Evolutionary conservation across 2,888 invertebrate genomes (phyloP), one percentile per base, ranked within the genome.

Genomic region (Alloplasta piceator): DNA sequence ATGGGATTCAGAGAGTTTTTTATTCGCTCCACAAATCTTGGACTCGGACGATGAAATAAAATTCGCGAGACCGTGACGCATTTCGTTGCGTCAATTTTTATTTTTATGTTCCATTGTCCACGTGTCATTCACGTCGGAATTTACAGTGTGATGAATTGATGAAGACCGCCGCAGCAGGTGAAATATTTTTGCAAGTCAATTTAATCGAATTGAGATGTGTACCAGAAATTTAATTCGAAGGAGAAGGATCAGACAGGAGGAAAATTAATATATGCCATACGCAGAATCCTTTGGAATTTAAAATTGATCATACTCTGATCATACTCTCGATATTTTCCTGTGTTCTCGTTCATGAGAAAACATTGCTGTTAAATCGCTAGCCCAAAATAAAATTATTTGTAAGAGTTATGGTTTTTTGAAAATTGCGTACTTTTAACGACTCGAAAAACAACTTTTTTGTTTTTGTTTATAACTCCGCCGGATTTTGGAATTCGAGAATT

Each of bases 101-200:
- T 26, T 26, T 26, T 26, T 26, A 26, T 26, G 1, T 12, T 12
- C 43, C 14, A 77, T 78, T 75, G 56, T 63, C 68, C 52, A 26
- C 4, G 52, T 48, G n/a, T 39, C 16, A 56, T 56, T 61, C 38
- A 6, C 50, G 46, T 71, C 39, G 14, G 39, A 10, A 71, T 60
- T 71, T 78, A 75, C 75, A 46, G 82, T 66, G 50, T 77, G 46
- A 64, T 36, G 77, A 79, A 46, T 83, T 71, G 78, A 82, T 81
- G 79, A 81, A 76, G 63, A 81, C 79, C 67, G 80, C 79, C 67
- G 80, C 67, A 77, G 58, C 80, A 82, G 68, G 82, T 82, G 71
- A 60, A 71, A 68, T 73, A 14, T 36, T 39, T 46, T 36, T 5
- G 38, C 7, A 41, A 48, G 52, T 26, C 26, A 26, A 26, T 26